These are phyloP conservation scores for Napeogenes sylphis DNA, from an alignment of 2,888 invertebrate genomes.

Conservation along the genomic window DNA sequence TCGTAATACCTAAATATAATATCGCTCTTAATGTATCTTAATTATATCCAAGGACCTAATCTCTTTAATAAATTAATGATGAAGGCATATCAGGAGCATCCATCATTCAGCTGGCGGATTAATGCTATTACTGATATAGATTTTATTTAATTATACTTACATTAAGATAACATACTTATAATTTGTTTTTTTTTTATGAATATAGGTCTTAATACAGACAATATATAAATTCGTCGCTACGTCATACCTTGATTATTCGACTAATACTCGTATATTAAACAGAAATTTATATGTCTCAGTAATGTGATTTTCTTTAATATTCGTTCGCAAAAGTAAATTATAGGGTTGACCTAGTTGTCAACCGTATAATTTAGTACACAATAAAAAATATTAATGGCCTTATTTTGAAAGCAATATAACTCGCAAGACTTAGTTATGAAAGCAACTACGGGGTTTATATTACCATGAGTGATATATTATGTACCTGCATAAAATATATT, in stretches of 20 bases:
- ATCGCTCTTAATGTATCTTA: no score
- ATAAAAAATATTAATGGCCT: conserved; percentile 5
- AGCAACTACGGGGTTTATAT: neutral
- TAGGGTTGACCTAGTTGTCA: conserved; percentile 7
- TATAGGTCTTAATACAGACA: no score
- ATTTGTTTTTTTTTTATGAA: no score
- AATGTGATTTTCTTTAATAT: conserved; percentile 1
- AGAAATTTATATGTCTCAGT: neutral
- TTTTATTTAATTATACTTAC: conserved; percentile 17
- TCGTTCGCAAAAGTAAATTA: conserved; percentile 1
- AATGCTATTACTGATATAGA: conserved; percentile 19
- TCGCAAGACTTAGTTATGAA: neutral
- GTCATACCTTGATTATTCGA: no score
- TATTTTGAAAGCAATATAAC: neutral
- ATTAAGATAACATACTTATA: no score
- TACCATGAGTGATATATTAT: neutral
- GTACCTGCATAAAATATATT: neutral
- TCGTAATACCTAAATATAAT: no score
- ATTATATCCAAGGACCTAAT: no score
- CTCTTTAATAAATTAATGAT: conserved; percentile 37
- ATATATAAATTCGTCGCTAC: no score
- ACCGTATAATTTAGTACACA: conserved; percentile 3
- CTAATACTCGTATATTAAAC: no score
- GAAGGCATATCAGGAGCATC: conserved; percentile 31
- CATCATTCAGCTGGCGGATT: conserved; percentile 30